phyloP scores from a whole-genome alignment of 2,888 invertebrate genomes.

The Xanthia icteritia region DNA sequence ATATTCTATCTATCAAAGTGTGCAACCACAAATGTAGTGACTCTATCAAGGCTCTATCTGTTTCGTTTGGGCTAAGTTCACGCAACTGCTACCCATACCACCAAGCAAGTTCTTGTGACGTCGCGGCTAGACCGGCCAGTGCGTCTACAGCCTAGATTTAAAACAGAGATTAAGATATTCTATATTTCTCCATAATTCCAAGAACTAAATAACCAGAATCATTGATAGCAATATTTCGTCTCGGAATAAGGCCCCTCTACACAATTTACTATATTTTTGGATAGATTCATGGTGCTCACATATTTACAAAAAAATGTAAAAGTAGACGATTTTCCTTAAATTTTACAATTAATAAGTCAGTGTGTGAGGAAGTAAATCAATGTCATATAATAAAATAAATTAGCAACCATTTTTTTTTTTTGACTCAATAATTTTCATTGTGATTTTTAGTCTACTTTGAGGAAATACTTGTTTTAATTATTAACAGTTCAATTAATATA shows the following conservation, averaged over 20 bases:
- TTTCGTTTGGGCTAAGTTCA: not conserved
- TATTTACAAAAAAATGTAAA: no score
- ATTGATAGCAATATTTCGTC: constrained; percentile 33
- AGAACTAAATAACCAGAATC: constrained; percentile 45
- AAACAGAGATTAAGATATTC: constrained; percentile 30
- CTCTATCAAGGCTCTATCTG: no score
- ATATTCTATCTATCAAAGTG: no score
- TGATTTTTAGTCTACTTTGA: no score
- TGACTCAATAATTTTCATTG: no score
- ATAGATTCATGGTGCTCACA: no score
- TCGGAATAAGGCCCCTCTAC: constrained; percentile 21
- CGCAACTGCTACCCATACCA: not conserved
- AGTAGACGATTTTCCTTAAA: no score
- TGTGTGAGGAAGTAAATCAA: no score
- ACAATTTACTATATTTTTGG: constrained; percentile 34
- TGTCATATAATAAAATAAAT: no score
- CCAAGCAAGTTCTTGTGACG: constrained; percentile 5
- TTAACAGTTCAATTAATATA: not conserved
- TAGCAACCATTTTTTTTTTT: no score
- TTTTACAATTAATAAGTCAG: no score
- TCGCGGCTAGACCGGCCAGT: constrained; percentile 18
- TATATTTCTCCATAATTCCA: constrained; percentile 31
- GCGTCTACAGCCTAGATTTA: constrained; percentile 35
- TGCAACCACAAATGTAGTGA: not conserved
- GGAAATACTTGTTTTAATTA: not conserved